These are phyloP conservation scores for Eudyptes chrysolophus DNA, from an alignment of 2,113 vertebrate species.

Conservation along the genomic window DNA sequence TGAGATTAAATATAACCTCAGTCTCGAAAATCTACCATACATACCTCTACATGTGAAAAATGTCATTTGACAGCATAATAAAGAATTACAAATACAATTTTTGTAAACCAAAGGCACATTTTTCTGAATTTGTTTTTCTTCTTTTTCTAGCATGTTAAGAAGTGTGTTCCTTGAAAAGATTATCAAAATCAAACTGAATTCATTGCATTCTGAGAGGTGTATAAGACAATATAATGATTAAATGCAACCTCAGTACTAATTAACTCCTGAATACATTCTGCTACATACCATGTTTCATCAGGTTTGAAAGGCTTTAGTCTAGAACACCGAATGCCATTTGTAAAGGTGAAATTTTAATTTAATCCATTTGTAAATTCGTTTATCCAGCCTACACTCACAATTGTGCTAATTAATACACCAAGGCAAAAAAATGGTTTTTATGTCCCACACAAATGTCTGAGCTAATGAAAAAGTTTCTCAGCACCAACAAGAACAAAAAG, in stretches of 20 bases:
- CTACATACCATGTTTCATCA: background rate
- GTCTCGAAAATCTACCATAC: background rate
- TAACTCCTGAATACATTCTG: background rate
- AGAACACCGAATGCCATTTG: background rate
- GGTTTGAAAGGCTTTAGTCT: background rate
- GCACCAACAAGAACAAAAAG: background rate
- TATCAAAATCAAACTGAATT: background rate
- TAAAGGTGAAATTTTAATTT: background rate
- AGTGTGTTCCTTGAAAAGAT: background rate
- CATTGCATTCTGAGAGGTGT: background rate
- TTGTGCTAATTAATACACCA: background rate
- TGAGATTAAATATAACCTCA: background rate
- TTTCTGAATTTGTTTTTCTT: background rate
- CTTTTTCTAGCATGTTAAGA: background rate
- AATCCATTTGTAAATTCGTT: background rate
- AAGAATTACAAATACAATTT: background rate
- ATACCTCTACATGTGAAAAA: background rate
- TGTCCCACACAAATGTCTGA: background rate
- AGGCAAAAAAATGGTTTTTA: background rate
- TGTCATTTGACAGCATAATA: background rate
- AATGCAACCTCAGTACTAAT: background rate
- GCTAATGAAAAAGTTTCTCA: background rate
- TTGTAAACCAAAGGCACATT: background rate
- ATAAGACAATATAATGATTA: background rate
- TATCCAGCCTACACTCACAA: background rate